Evolutionary conservation across 1,140 invertebrate genomes (phyloP).

Genomic region (Elysia chlorotica): DNA sequence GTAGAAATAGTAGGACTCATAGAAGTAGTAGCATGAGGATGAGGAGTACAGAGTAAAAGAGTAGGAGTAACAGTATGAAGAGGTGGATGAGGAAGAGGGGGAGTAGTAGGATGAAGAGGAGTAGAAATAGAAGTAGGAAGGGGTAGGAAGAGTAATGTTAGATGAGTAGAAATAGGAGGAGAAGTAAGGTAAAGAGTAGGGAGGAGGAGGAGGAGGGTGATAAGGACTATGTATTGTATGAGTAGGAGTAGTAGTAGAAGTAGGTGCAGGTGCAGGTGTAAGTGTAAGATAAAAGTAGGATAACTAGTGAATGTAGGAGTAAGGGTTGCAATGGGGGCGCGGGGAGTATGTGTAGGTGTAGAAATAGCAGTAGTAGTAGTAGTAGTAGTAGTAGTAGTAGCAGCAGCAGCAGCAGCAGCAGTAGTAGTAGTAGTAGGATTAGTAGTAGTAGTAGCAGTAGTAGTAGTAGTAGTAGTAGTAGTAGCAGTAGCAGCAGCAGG

Average conservation of each 20-base stretch:
- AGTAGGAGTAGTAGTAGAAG: not conserved
- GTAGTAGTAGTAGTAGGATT: not conserved
- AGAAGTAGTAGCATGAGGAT: not conserved
- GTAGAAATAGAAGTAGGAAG: not conserved
- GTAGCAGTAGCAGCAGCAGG: conserved; percentile 1
- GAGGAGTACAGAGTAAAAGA: not conserved
- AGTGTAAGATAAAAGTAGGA: not conserved
- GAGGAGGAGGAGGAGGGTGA: too few species aligned
- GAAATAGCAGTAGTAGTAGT: not conserved
- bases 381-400: conserved; percentile 2
- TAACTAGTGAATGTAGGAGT: not conserved
- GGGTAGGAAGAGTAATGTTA: too few species aligned
- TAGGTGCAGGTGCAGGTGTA: not conserved
- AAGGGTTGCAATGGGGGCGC: not conserved
- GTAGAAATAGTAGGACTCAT: not conserved
- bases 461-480: conserved; percentile 5
- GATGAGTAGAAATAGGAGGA: too few species aligned
- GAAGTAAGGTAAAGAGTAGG: too few species aligned
- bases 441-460: conserved; percentile 2
- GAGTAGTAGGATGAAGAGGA: not conserved
- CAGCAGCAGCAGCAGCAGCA: conserved; percentile 1
- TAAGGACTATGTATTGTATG: too few species aligned
- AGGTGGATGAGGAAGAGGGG: too few species aligned
- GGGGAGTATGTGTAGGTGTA: not conserved
- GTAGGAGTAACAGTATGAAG: too few species aligned